Evolutionary conservation across 1,140 invertebrate species (phyloP), one percentile per base, ranked within the genome.

Genomic region (Druon quercuslanigerum): DNA sequence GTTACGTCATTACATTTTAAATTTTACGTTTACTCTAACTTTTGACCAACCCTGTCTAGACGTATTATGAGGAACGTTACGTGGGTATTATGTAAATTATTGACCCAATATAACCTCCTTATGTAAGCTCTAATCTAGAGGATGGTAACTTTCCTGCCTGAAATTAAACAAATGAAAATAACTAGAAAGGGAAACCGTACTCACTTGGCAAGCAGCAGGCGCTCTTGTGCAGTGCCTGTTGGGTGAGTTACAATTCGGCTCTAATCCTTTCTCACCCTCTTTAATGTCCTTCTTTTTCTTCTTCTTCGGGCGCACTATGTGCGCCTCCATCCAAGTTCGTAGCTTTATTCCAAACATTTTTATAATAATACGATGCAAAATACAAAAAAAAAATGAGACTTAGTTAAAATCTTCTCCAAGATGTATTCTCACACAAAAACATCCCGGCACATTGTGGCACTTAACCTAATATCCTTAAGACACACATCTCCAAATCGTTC

Each of bases 261-360:
- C 81, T 40, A 80, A 83, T 46, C 79, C 81, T 74, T 83, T 83
- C 50, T 83, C 81, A 12, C 71, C 79, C 70, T 83, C 80, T 57
- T 83, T 83, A 46, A 79, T 57, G 77, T 83, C 60, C 40, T 66
- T 66, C 60, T 66, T 66, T 66, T 66, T 66, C 6, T 66, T 66
- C 8, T 66, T 66, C 25, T 66, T 66, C 6, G 60, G 60, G 40
- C 60, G 60, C 40, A 66, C 60, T 33, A 60, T 60, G 57, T 60
- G 57, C 40, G 60, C 60, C 14, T 66, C 60, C 60, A 66, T 66
- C 60, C 60, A 66, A 16, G 60, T 66, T 5, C 60, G 33, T n/a
- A 66, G 40, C 40, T 66, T 66, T 6, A 25, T 46, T 25, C 60
- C 60, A 66, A 66, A 66, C 60, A 66, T 66, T 40, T 66, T 66